phyloP scores from a whole-genome alignment of 2,797 vertebrate genomes.

The Perodicticus potto region DNA sequence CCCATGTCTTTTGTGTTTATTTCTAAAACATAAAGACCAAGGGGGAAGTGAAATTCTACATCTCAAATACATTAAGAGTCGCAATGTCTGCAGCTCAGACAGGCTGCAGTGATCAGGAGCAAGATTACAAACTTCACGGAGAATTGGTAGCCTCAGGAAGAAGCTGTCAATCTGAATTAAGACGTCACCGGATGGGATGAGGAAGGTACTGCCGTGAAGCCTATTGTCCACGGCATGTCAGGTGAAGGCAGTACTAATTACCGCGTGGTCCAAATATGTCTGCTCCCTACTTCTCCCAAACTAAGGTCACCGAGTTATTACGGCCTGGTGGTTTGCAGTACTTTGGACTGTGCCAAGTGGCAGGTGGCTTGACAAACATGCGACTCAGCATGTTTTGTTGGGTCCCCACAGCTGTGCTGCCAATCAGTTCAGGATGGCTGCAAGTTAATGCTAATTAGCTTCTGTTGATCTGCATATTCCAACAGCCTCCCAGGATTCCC shows the following conservation, averaged over 20 bases:
- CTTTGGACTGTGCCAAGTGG: slow-evolving; percentile 90
- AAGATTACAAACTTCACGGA: slow-evolving; percentile 77
- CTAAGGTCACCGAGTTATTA: slow-evolving; percentile 88
- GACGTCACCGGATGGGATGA: slow-evolving; percentile 87
- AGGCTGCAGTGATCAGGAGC: slow-evolving; percentile 73
- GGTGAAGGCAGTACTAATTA: slow-evolving; percentile 91
- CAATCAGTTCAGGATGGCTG: slow-evolving; percentile 91
- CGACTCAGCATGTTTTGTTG: slow-evolving; percentile 91
- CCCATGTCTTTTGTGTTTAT: slow-evolving; percentile 8
- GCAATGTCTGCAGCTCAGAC: slow-evolving; percentile 51
- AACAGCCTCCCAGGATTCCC: slow-evolving; percentile 90
- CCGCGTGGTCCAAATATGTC: slow-evolving; percentile 87
- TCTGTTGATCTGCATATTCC: slow-evolving; percentile 92
- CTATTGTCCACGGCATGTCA: slow-evolving; percentile 89
- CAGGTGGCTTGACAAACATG: slow-evolving; percentile 91
- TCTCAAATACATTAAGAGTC: not conserved
- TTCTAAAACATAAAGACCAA: slow-evolving; percentile 42
- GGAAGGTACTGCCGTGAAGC: slow-evolving; percentile 88
- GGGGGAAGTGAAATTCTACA: not conserved
- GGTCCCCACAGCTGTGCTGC: slow-evolving; percentile 92
- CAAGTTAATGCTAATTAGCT: slow-evolving; percentile 93
- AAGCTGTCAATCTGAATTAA: slow-evolving; percentile 91
- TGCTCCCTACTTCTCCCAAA: slow-evolving; percentile 87
- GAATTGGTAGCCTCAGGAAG: slow-evolving; percentile 85
- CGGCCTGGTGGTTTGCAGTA: slow-evolving; percentile 88